Percentiles rank a stretch among this genome's conserved stretches.
phyloP scores from a whole-genome alignment of 2,888 invertebrate species.

The Cancer borealis region DNA sequence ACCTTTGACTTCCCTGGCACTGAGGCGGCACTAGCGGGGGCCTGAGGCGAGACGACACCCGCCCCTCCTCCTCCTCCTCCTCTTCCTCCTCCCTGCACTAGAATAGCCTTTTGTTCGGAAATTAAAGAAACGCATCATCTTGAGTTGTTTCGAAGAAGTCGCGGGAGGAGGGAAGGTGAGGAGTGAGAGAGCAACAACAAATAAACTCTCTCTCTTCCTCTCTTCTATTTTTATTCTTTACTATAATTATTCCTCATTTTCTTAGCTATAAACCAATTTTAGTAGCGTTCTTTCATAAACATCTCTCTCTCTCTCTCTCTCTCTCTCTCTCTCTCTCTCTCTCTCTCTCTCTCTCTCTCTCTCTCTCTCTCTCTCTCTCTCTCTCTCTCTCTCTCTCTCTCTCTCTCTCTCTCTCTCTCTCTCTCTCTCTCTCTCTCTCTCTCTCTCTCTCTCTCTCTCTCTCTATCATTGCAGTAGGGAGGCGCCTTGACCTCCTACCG shows the following conservation, averaged over 20 bases:
- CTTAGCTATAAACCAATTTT: not conserved
- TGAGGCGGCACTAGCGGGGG: not conserved
- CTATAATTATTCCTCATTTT: not conserved
- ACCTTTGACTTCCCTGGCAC: not conserved
- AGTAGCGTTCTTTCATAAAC: not conserved
- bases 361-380: not conserved
- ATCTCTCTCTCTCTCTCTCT: conserved; percentile 45
- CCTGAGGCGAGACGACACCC: not conserved
- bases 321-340: conserved; percentile 15
- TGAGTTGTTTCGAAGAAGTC: not conserved
- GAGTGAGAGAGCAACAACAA: not conserved
- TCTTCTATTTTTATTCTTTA: not conserved
- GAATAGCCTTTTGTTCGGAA: not conserved
- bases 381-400: not conserved
- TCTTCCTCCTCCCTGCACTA: not conserved
- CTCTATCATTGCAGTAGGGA: not conserved
- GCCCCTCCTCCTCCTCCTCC: not conserved
- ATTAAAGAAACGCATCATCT: not conserved
- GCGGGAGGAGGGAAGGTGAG: not conserved
- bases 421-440: conserved; percentile 45
- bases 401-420: conserved; percentile 59
- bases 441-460: conserved; percentile 60
- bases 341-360: not conserved
- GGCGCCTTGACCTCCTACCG: too few relatives aligned
- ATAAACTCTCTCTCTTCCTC: conserved; percentile 17